Conservation (phyloP, 64 coral and sea anemone genomes). For the Orbicella faveolata region DNA sequence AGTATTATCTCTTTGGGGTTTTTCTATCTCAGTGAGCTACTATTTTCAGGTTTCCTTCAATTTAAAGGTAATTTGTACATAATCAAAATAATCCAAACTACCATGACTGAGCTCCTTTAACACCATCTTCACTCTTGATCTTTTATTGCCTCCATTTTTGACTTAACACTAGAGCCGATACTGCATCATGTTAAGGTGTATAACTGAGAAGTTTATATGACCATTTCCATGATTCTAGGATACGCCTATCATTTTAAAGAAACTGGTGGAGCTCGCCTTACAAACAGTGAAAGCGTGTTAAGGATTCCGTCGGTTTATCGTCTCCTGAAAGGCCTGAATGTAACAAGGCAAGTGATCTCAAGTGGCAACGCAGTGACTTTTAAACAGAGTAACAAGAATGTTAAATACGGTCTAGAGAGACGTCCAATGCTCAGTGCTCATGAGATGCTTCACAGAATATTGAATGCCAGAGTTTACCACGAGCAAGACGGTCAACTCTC, state of each 20-base stretch:
- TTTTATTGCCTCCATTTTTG: no score
- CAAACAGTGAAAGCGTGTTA: background rate
- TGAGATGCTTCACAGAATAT: background rate
- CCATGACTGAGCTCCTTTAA: no score
- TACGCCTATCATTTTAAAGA: background rate
- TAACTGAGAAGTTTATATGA: background rate
- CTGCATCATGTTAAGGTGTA: no score
- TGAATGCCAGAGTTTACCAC: background rate
- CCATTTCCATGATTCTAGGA: background rate
- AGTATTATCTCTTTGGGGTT: no score
- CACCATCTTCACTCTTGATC: no score
- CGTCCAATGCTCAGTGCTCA: background rate
- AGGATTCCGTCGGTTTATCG: conserved; percentile 5
- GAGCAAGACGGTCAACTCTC: background rate
- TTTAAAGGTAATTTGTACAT: no score
- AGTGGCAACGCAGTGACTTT: no score
- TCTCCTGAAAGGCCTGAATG: background rate
- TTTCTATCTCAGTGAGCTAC: no score
- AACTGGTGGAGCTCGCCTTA: background rate
- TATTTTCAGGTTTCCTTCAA: no score
- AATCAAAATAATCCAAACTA: no score
- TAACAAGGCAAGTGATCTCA: background rate
- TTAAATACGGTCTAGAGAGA: background rate
- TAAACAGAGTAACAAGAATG: background rate
- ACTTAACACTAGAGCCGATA: no score